Percentiles rank a stretch among this genome's conserved stretches.
Evolutionary conservation across 2,113 vertebrate genomes (phyloP).

Genomic region (Panurus biarmicus): DNA sequence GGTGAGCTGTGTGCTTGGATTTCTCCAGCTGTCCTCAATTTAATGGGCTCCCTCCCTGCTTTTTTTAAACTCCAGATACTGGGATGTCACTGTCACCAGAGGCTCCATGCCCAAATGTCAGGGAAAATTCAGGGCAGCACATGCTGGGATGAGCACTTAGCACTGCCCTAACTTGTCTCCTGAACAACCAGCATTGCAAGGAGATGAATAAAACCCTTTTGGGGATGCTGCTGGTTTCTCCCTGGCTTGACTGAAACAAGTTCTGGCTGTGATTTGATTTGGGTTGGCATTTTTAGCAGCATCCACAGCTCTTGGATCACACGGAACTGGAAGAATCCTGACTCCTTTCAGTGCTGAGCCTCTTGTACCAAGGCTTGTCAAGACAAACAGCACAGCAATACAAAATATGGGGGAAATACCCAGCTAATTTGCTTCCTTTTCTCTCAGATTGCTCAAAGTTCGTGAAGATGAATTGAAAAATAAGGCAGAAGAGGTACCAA

Average conservation of each 20-base stretch:
- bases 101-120: neutral
- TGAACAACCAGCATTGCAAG: neutral
- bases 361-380: neutral
- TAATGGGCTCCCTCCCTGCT: neutral
- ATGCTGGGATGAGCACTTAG: neutral
- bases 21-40: neutral
- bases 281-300: neutral
- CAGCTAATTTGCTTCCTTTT: neutral
- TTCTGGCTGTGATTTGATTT: neutral
- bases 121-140: neutral
- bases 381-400: neutral
- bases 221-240: neutral
- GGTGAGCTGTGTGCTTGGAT: conserved; percentile 67
- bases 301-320: rapidly evolving
- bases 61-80: neutral
- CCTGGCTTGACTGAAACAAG: neutral
- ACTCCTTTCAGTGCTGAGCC: neutral
- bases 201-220: neutral
- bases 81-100: neutral
- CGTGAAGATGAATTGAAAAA: conserved; percentile 58
- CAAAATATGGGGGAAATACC: neutral
- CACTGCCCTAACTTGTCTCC: neutral
- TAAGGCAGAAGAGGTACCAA: conserved; percentile 46
- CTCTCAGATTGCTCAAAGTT: conserved; percentile 75
- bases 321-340: neutral